Base-by-base conservation (phyloP, 1,140 invertebrate species). In the Fopius arisanus region DNA sequence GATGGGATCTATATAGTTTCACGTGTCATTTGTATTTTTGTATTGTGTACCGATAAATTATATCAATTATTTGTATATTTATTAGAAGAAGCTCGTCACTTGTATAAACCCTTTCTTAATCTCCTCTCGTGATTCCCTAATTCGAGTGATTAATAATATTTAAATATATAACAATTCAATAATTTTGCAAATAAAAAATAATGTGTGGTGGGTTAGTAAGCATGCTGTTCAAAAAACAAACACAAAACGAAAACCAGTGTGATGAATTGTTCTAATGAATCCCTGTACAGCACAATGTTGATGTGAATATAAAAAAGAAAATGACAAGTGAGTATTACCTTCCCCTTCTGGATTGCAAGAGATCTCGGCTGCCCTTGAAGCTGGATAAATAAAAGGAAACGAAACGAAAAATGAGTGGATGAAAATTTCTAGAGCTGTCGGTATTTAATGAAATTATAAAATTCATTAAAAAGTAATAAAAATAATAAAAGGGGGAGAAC, bases 361-460 rank as follows among this genome's bases (percentile, higher is more conserved):
- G 77, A 62, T 83, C 80, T 72, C 79, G 79, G 75, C 80, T 82
- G 77, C 81, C 80, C 74, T 82, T 83, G 79, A 83, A 81, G 66
- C 81, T 83, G 77, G 48, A 72, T 65, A 67, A 77, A 78, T 51
- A 48, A 73, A 3, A 70, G 51, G 70, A 70, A 63, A 73, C 48
- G 59, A 73, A 70, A 65, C 28, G 41, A 71, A 75, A 67, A 71
- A 59, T 62, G 41, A 40, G 40, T 31, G 29, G 29, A 31, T 31
- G 3, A 31, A 31, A 31, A 4, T 31, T 31, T 31, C 7, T 31
- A 31, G 5, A 29, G 5, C 14, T 29, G 3, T 29, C 14, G 12
- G 5, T 67, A 33, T 2, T 67, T 31, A 31, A 6, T 12, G 14
- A 54, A 9, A 72, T 63, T 43, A 21, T 48, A 29, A 66, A 62